Conservation (phyloP, 2,888 invertebrate species). For the Dioctria linearis region DNA sequence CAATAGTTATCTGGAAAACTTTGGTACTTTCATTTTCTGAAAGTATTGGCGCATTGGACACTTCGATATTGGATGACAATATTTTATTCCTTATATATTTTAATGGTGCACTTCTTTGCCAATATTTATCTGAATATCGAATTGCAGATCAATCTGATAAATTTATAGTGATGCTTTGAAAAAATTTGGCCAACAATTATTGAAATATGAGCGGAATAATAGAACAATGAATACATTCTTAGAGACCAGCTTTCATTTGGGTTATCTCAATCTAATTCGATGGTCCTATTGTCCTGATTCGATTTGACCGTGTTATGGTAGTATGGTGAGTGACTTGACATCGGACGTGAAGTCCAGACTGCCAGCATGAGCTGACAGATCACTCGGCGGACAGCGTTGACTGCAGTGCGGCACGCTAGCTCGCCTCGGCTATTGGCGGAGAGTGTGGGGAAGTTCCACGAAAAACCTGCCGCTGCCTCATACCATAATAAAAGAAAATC, state of each 20-base stretch:
- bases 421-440: too few species aligned
- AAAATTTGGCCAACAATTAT: constrained; percentile 65
- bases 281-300: constrained; percentile 67
- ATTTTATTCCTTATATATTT: too few species aligned
- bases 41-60: constrained; percentile 37
- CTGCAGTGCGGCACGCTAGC: too few species aligned
- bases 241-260: constrained; percentile 64
- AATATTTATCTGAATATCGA: constrained; percentile 67
- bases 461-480: too few species aligned
- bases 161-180: constrained; percentile 62
- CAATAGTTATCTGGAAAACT: constrained; percentile 68
- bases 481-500: too few species aligned
- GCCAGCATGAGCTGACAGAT: too few species aligned
- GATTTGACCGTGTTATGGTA: too few species aligned
- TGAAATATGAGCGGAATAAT: constrained; percentile 66
- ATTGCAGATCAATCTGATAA: constrained; percentile 68
- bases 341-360: too few species aligned
- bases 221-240: constrained; percentile 68
- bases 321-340: too few species aligned
- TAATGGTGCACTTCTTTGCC: constrained; percentile 65
- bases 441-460: too few species aligned
- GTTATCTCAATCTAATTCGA: constrained; percentile 64
- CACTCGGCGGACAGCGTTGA: too few species aligned
- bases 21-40: constrained; percentile 63
- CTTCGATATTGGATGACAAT: constrained; percentile 61